Evolutionary conservation across 2,888 invertebrate genomes (phyloP), one percentile per base, ranked within the genome.

Genomic region (Gnatocerus cornutus): DNA sequence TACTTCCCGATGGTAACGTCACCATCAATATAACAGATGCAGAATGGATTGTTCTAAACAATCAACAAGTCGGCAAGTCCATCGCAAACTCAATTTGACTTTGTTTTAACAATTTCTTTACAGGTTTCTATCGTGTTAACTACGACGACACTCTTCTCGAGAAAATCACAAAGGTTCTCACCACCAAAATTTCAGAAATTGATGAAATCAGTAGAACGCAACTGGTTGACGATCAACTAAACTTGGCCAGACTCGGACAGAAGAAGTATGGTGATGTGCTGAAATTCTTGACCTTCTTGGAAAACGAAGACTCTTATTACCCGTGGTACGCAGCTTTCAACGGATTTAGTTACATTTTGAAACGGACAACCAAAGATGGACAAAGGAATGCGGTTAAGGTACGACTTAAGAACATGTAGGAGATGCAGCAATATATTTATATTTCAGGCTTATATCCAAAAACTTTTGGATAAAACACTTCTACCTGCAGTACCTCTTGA

Each of bases 221-320:
- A 86, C 87, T 91, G 30, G 88, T 96, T n/a, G 92, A 95, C 77
- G 96, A 96, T 82, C 87, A 92, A 1, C 86, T 92, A 73, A 90
- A 90, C 82, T 86, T 91, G 65, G 93, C 92, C n/a, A 87, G 91
- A 33, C 87, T 89, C 6, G 89, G 88, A 0, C 77, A 87, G n/a
- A 84, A 37, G 4, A 9, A 39, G 1, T 63, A 63, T 27, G 1
- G 7, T 1, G 16, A 48, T 7, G 59, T 68, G 1, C 39, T 71
- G 1, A 37, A 52, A 5, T 30, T 43, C n/a, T 2, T 71, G 0
- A 7, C 9, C 7, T 92, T 72, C 78, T 82, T 3, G 84, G 84
- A 41, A n/a, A 10, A 13, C 0, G 41, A 41, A 10, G 1, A 10
- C 12, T 41, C 41, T 6, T 41, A 41, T 41, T 41, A 41, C 12